Evolutionary conservation across 2,888 invertebrate genomes (phyloP).

Genomic region (Pristionchus arcanus): DNA sequence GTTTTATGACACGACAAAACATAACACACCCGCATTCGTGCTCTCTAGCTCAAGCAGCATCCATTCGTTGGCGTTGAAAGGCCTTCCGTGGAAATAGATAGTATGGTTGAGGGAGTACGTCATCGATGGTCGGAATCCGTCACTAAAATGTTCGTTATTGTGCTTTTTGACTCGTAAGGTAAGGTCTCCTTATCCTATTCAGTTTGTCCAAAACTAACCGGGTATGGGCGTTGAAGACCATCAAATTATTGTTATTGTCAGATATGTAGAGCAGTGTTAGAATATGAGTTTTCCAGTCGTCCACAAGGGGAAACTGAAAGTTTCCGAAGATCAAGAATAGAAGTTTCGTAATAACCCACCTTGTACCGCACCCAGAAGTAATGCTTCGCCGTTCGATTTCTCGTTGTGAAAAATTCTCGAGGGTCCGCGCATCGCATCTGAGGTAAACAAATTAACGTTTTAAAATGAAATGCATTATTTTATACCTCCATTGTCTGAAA

Average conservation of each 20-base stretch:
- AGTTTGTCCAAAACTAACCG: not conserved
- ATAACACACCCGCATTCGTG: slow-evolving; percentile 21
- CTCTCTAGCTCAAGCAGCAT: slow-evolving; percentile 38
- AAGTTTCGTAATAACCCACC: not conserved
- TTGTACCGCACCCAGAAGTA: slow-evolving; percentile 37
- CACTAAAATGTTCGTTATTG: not conserved
- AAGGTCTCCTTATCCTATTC: not conserved
- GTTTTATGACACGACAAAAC: not conserved
- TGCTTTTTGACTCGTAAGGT: no score
- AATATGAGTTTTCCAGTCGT: not conserved
- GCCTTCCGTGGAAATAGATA: slow-evolving; percentile 3
- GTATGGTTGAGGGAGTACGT: slow-evolving; percentile 43
- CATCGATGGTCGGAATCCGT: slow-evolving; percentile 1
- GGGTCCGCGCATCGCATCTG: slow-evolving; percentile 9
- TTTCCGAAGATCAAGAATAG: not conserved
- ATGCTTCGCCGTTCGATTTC: not conserved
- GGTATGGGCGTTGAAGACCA: slow-evolving; percentile 37
- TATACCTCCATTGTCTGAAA: slow-evolving; percentile 6
- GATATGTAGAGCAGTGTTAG: slow-evolving; percentile 31
- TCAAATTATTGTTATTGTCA: slow-evolving; percentile 1
- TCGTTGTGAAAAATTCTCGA: not conserved
- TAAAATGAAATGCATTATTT: not conserved
- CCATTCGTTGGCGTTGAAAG: slow-evolving; percentile 33
- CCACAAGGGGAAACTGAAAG: not conserved
- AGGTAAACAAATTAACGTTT: not conserved